Conservation (phyloP, 2,113 vertebrate species). For the Zeus faber region DNA sequence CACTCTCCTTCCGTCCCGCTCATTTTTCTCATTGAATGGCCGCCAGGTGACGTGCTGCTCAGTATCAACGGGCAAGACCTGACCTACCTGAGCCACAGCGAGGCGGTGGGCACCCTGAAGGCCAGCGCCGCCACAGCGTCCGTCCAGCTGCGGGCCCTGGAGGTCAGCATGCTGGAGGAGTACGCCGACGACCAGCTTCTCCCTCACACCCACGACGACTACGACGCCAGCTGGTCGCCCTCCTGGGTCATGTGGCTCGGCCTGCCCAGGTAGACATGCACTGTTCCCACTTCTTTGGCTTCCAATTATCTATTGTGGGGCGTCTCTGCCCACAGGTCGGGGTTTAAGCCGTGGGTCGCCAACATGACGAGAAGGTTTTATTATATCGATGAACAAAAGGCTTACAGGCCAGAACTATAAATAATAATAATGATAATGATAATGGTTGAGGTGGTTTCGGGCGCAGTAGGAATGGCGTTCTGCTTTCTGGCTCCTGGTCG, state of each 20-base stretch:
- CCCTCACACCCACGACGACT: slow-evolving; percentile 84
- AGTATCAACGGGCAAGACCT: slow-evolving; percentile 95
- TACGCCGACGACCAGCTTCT: slow-evolving; percentile 80
- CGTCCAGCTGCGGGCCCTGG: slow-evolving; percentile 86
- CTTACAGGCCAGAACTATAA: too few relatives aligned
- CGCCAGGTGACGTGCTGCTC: slow-evolving; percentile 88
- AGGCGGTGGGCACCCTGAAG: slow-evolving; percentile 94
- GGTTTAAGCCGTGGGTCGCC: too few relatives aligned
- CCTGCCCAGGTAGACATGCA: too few relatives aligned
- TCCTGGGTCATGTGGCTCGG: slow-evolving; percentile 98
- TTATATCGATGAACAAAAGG: too few relatives aligned
- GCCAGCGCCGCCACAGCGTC: slow-evolving; percentile 88
- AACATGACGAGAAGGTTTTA: too few relatives aligned
- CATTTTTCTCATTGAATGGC: not conserved
- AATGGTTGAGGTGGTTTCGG: too few relatives aligned
- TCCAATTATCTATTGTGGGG: too few relatives aligned
- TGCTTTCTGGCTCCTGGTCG: too few relatives aligned
- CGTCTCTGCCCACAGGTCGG: too few relatives aligned
- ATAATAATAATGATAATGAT: too few relatives aligned
- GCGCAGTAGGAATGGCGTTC: too few relatives aligned
- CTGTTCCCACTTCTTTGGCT: too few relatives aligned
- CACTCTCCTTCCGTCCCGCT: not conserved
- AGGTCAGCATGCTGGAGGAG: slow-evolving; percentile 88
- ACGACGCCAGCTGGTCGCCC: slow-evolving; percentile 93
- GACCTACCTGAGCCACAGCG: slow-evolving; percentile 92